Evolutionary conservation across 2,113 vertebrate genomes (phyloP), one percentile per base, ranked within the genome.

Genomic region (Gambusia affinis): DNA sequence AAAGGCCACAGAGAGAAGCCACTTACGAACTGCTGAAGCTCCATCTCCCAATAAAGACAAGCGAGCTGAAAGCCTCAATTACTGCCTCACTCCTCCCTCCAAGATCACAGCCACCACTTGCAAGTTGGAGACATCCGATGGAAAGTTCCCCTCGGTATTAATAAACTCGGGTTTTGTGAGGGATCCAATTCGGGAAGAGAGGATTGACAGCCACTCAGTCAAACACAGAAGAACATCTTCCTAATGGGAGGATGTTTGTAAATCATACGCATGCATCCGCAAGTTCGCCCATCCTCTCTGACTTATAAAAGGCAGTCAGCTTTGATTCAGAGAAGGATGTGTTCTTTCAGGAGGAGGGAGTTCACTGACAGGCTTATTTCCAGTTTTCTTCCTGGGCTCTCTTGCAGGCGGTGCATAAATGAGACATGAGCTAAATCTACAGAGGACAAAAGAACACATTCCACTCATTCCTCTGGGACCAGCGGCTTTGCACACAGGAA

Each of bases 391-490:
- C 70, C 77, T 44, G 74, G 72, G 66, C 71, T 80, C 79, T 71
- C 60, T 17, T 22, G 27, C 72, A 67, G 75, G 65, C 76, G 60
- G 77, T 28, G 54, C 73, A 86, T 78, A 83, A 92, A 82, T 60
- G 73, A 87, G 83, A 91, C 67, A 44, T 65, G 27, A 85, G 82
- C 80, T 79, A 86, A 88, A 90, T 88, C 86, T 86, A 87, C 78
- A 63, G 75, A 84, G 88, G 85, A 92, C 90, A 90, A 86, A 87
- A 87, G 87, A 78, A 86, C 76, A 85, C 90, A 95, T 94, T 94
- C 93, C 93, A 63, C 57, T 28, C 89, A 92, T 94, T 95, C 92
- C 91, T 87, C 74, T 22, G 89, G 91, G 92, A 92, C 88, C 73
- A 83, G 87, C 81, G 39, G 75, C 84, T 84, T 73, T 82, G 75